Evolutionary conservation across 2,888 invertebrate species (phyloP), one percentile per base, ranked within the genome.

Genomic region (Cephus rjabovi): DNA sequence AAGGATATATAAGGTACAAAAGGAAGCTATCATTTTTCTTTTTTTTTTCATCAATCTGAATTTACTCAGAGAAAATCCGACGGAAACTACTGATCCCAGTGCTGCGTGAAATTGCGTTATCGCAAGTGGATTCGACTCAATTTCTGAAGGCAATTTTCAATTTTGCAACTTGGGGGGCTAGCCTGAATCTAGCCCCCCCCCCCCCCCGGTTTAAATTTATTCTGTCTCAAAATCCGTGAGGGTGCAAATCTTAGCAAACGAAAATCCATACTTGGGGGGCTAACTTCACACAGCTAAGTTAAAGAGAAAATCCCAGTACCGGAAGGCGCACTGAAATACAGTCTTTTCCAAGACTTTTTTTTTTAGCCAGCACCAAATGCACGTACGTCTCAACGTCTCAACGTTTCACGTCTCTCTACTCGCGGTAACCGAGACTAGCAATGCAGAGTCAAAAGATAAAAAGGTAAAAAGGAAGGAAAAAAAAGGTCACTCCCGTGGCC

Each of bases 71-170:
- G 15, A 15, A 40, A 15, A 40, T 40, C 15, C 40, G 12, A 15
- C 0, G 40, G 4, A 15, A 40, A 40, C 40, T 40, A 40, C 40
- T 40, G 40, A 40, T 40, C 40, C 40, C 70, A 40, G 12, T 33
- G 40, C 70, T 70, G 69, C 35, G 74, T 74, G 77, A 79, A 77
- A 81, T 79, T 73, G 70, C 77, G 77, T 81, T 79, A 81, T 79
- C 77, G 12, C 75, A 76, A 79, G 77, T 77, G 77, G 79, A 79
- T 77, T 75, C 74, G 76, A 74, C 77, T 77, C 75, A 75, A 81
- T 76, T 79, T 79, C 33, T 33, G 33, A 33, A 33, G 33, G 3
- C 33, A 33, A 33, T 33, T 33, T 34, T 34, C 11, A 34, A 9
- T 34, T 34, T 34, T 6, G 34, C 34, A 11, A 34, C 11, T 11